These are phyloP conservation scores for Limosa lapponica DNA, from an alignment of 2,797 vertebrate species.

Conservation along the genomic window DNA sequence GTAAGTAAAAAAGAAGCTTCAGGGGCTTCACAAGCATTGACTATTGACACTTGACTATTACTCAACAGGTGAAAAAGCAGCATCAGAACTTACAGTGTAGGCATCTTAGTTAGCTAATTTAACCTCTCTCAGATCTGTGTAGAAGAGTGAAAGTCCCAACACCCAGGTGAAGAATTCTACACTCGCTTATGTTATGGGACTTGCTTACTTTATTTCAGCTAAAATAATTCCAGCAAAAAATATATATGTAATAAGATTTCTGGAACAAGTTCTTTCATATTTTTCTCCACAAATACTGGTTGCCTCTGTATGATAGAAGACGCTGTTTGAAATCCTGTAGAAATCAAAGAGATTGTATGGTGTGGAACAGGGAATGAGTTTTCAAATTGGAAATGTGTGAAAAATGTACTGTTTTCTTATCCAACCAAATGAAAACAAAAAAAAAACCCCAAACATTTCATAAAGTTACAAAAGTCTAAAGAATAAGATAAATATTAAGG, in stretches of 20 bases:
- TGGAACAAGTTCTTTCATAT: background rate
- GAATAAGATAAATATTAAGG: background rate
- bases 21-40: background rate
- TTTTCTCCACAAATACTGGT: background rate
- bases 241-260: background rate
- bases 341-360: background rate
- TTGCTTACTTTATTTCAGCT: background rate
- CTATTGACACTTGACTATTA: background rate
- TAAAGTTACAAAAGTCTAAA: background rate
- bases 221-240: background rate
- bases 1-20: background rate
- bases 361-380: background rate
- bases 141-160: background rate
- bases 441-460: no score
- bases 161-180: background rate
- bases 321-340: fast-evolving
- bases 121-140: background rate
- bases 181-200: fast-evolving
- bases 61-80: background rate
- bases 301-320: background rate
- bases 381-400: background rate
- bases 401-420: background rate
- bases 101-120: background rate
- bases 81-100: background rate
- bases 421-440: background rate